Conservation (phyloP, 2,888 invertebrate species). For the Dynastes grantii region DNA sequence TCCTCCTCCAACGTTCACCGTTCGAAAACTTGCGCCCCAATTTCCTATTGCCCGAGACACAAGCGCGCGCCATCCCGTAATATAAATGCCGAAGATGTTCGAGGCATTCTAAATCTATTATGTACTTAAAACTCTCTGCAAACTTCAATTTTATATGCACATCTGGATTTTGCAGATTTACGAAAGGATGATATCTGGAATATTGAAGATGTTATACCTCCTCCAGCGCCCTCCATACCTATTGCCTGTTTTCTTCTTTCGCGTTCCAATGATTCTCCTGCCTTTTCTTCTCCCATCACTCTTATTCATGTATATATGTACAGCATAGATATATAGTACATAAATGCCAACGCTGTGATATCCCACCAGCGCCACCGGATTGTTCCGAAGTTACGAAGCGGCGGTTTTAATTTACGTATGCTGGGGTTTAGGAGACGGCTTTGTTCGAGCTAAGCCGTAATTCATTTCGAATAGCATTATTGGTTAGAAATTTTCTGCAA, state of each 20-base stretch:
- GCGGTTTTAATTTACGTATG: conserved; percentile 34
- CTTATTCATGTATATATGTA: conserved; percentile 40
- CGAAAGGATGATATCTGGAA: conserved; percentile 54
- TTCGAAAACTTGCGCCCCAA: conserved; percentile 14
- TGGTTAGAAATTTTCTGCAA: neutral
- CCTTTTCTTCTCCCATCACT: conserved; percentile 9
- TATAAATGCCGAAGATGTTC: conserved; percentile 49
- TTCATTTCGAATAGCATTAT: conserved; percentile 14
- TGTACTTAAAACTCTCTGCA: conserved; percentile 53
- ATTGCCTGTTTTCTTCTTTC: conserved; percentile 21
- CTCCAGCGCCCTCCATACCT: conserved; percentile 5
- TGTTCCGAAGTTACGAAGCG: conserved; percentile 11
- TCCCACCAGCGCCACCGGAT: neutral
- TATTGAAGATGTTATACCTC: conserved; percentile 52
- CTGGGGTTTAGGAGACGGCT: conserved; percentile 9
- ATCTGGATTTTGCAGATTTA: conserved; percentile 56
- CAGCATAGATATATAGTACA: conserved; percentile 10
- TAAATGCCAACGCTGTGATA: neutral
- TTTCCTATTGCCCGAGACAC: conserved; percentile 24
- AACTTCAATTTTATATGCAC: conserved; percentile 55
- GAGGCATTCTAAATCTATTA: conserved; percentile 53
- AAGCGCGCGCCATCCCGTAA: conserved; percentile 31
- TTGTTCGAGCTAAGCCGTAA: conserved; percentile 30
- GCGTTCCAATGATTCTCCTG: conserved; percentile 3
- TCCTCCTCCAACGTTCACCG: neutral